phyloP scores from a whole-genome alignment of 2,888 invertebrate species.

The Ophonus ardosiacus region DNA sequence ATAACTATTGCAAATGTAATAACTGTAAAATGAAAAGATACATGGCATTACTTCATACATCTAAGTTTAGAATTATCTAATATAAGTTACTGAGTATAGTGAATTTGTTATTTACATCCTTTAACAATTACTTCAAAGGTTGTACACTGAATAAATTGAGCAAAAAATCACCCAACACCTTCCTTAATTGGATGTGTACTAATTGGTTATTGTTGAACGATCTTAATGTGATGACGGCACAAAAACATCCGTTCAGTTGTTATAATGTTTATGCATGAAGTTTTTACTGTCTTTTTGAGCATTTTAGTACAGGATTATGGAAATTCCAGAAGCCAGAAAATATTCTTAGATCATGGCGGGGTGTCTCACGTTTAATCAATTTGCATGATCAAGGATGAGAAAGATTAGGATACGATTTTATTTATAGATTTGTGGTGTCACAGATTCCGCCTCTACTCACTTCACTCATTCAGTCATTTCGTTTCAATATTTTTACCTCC shows the following conservation, averaged over 20 bases:
- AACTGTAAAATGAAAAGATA: no score
- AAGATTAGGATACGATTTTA: no score
- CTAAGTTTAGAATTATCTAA: no score
- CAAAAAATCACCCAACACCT: conserved; percentile 6
- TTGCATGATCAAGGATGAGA: no score
- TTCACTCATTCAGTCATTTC: no score
- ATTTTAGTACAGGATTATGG: conserved; percentile 8
- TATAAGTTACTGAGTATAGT: no score
- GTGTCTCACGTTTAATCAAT: no score
- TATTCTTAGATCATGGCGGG: background rate
- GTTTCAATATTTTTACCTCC: no score
- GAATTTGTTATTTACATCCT: background rate
- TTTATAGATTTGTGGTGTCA: no score
- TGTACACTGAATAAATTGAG: background rate
- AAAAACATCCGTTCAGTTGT: background rate
- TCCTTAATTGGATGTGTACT: conserved; percentile 28
- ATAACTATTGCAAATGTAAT: no score
- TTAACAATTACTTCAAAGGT: background rate
- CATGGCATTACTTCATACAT: no score
- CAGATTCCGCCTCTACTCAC: no score
- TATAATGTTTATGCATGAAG: conserved; percentile 15
- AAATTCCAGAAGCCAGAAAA: background rate
- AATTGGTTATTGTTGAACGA: conserved; percentile 21
- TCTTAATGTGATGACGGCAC: conserved; percentile 22
- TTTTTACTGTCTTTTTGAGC: background rate